phyloP scores from a whole-genome alignment of 2,888 invertebrate species.

The Eueremaeus valkanovi region DNA sequence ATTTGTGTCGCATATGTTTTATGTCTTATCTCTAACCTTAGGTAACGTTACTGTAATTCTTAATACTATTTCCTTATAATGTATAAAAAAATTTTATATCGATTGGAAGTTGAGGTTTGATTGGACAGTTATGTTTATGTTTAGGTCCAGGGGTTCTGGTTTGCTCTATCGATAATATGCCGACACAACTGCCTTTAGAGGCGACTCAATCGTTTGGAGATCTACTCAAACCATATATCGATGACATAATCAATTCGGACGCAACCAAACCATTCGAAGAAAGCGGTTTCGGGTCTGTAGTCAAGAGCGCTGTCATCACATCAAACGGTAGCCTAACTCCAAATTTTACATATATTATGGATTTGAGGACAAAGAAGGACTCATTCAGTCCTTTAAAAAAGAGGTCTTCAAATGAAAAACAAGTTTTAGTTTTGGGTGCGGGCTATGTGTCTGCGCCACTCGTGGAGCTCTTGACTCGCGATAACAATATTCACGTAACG shows the following conservation, averaged over 20 bases:
- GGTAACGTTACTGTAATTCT: no score
- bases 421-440: constrained; percentile 86
- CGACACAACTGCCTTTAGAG: constrained; percentile 94
- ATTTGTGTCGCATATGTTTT: no score
- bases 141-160: constrained; percentile 95
- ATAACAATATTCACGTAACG: constrained; percentile 73
- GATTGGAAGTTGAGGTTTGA: background rate
- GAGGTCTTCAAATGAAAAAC: constrained; percentile 54
- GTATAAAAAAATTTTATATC: no score
- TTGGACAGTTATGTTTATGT: constrained; percentile 60
- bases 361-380: constrained; percentile 61
- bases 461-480: constrained; percentile 85
- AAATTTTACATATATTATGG: constrained; percentile 89
- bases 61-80: no score
- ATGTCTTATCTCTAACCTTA: no score
- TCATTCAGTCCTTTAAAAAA: constrained; percentile 57
- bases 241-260: constrained; percentile 76
- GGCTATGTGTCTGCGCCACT: constrained; percentile 91
- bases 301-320: constrained; percentile 78
- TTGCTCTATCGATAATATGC: constrained; percentile 99
- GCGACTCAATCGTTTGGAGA: constrained; percentile 98
- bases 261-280: constrained; percentile 72
- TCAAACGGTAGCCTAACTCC: constrained; percentile 90
- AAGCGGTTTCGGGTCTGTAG: constrained; percentile 62
- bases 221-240: constrained; percentile 77